These are phyloP conservation scores for Mystacides longicornis DNA, from an alignment of 2,888 invertebrate species.

Conservation along the genomic window DNA sequence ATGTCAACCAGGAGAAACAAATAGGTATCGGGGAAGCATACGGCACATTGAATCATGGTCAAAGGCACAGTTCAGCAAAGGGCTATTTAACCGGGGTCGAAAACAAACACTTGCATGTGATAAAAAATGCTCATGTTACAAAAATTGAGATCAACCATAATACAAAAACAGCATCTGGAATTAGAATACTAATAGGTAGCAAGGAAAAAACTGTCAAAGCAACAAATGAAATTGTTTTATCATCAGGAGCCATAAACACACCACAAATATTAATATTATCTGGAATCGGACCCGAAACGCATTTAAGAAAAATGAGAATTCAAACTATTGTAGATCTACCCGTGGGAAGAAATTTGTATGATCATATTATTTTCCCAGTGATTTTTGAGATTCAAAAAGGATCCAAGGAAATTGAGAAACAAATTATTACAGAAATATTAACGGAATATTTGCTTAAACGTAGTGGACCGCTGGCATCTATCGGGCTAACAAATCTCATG, in stretches of 20 bases:
- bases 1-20: slow-evolving; percentile 40
- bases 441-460: slow-evolving; percentile 43
- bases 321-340: slow-evolving; percentile 35
- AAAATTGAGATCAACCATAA: slow-evolving; percentile 43
- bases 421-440: slow-evolving; percentile 32
- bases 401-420: not conserved
- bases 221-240: slow-evolving; percentile 44
- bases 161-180: slow-evolving; percentile 37
- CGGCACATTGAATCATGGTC: slow-evolving; percentile 42
- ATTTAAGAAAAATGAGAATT: slow-evolving; percentile 35
- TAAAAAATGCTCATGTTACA: slow-evolving; percentile 45
- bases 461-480: slow-evolving; percentile 42
- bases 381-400: slow-evolving; percentile 23
- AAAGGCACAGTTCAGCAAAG: slow-evolving; percentile 45
- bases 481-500: slow-evolving; percentile 41
- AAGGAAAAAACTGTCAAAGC: slow-evolving; percentile 34
- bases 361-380: slow-evolving; percentile 40
- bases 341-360: slow-evolving; percentile 49
- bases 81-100: slow-evolving; percentile 41
- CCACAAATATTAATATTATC: slow-evolving; percentile 47
- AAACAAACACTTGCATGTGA: slow-evolving; percentile 35
- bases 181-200: slow-evolving; percentile 36
- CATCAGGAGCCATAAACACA: slow-evolving; percentile 44
- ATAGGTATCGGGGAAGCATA: slow-evolving; percentile 43
- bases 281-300: slow-evolving; percentile 41